Evolutionary conservation across 2,113 vertebrate genomes (phyloP).

Genomic region (Tychaedon coryphoeus): DNA sequence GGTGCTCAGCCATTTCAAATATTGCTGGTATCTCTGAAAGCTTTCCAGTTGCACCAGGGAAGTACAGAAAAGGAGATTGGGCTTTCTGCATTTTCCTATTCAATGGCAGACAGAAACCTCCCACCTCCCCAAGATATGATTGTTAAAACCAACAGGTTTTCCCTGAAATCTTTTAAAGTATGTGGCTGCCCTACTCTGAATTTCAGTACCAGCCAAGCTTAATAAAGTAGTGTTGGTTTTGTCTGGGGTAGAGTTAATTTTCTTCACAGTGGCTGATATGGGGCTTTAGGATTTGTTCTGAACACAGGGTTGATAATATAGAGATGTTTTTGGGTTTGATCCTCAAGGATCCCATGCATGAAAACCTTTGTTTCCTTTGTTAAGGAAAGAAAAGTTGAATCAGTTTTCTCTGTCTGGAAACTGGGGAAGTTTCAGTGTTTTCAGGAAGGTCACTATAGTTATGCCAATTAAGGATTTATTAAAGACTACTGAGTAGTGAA

Average conservation of each 20-base stretch:
- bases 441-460: neutral
- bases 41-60: neutral
- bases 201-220: neutral
- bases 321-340: neutral
- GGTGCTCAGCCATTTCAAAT: neutral
- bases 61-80: neutral
- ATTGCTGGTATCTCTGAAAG: neutral
- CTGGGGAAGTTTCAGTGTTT: neutral
- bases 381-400: neutral
- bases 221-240: neutral
- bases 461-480: neutral
- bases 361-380: neutral
- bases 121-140: neutral
- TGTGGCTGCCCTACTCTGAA: neutral
- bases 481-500: neutral
- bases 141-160: neutral
- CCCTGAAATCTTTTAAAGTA: neutral
- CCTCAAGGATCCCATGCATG: neutral
- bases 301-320: neutral
- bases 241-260: neutral
- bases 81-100: neutral
- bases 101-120: neutral
- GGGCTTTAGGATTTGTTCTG: neutral
- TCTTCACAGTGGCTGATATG: neutral
- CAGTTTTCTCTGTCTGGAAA: neutral